These are phyloP conservation scores for Uloborus diversus DNA, from an alignment of 1,140 invertebrate species.

Conservation along the genomic window DNA sequence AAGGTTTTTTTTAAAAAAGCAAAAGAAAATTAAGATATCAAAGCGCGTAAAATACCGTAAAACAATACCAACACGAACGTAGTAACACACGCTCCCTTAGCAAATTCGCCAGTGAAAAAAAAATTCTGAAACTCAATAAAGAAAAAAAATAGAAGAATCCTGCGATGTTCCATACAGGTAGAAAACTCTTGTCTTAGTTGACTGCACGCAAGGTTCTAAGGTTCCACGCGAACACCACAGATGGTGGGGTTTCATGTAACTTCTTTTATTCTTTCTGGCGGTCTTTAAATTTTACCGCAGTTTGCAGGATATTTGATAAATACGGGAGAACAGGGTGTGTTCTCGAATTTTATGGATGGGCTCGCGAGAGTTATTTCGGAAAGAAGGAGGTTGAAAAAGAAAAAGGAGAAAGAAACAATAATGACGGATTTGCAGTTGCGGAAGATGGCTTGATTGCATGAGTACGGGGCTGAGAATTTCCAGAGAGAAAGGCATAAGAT, in stretches of 20 bases:
- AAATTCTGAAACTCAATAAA: not conserved
- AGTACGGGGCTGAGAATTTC: not conserved
- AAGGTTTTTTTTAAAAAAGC: no score
- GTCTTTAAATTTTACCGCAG: conserved; percentile 23
- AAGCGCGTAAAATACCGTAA: not conserved
- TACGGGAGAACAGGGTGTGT: not conserved
- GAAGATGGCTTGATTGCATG: conserved; percentile 24
- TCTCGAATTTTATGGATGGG: conserved; percentile 24
- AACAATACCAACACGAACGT: not conserved
- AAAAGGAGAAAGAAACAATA: not conserved
- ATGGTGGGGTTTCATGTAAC: conserved; percentile 18
- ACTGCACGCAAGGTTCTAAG: conserved; percentile 18
- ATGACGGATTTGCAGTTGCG: not conserved
- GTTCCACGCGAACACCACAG: conserved; percentile 16
- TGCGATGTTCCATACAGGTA: not conserved
- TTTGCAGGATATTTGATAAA: conserved; percentile 24
- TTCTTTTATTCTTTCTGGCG: conserved; percentile 4
- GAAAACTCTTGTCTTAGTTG: conserved; percentile 14
- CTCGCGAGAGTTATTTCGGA: conserved; percentile 13
- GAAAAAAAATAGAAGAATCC: not conserved
- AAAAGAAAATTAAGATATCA: not conserved
- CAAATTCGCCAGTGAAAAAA: not conserved
- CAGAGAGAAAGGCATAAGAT: no score
- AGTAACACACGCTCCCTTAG: not conserved
- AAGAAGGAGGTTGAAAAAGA: not conserved